Percentiles rank a stretch among this genome's conserved stretches.
Evolutionary conservation across 53 echinoderm and acorn worm genomes (phyloP).

Genomic region (Echinometra lucunter): DNA sequence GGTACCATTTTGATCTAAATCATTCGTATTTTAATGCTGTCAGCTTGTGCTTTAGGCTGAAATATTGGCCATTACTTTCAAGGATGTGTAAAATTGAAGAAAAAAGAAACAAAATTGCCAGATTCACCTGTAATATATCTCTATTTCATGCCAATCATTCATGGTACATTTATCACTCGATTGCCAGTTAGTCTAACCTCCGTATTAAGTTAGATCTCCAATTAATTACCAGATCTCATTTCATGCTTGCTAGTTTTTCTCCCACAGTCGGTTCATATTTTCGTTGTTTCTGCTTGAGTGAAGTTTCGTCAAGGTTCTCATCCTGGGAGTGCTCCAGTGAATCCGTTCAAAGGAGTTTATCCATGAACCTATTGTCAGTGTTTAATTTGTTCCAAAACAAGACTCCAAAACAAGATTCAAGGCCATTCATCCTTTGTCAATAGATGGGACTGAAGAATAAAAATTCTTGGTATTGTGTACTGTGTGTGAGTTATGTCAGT

Average conservation of each 20-base stretch:
- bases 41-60: background rate
- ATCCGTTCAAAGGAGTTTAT: background rate
- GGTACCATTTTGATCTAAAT: too few relatives aligned
- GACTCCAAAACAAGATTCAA: slow-evolving; percentile 14
- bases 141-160: background rate
- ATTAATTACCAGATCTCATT: slow-evolving; percentile 47
- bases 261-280: background rate
- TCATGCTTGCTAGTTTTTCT: slow-evolving; percentile 23
- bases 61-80: background rate
- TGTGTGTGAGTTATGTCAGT: background rate
- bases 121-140: background rate
- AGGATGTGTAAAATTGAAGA: background rate
- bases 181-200: background rate
- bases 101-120: background rate
- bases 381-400: slow-evolving; percentile 48
- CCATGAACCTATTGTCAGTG: background rate
- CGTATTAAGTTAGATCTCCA: slow-evolving; percentile 4
- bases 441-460: slow-evolving; percentile 6
- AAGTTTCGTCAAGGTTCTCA: background rate
- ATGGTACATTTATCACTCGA: slow-evolving; percentile 8
- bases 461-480: background rate
- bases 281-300: background rate
- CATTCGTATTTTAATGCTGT: too few relatives aligned
- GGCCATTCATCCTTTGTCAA: slow-evolving; percentile 33
- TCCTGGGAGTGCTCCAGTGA: background rate